Percentiles rank a stretch among this genome's conserved stretches.
These are phyloP conservation scores for Cheilosia vernalis DNA, from an alignment of 2,888 invertebrate genomes.

Conservation along the genomic window DNA sequence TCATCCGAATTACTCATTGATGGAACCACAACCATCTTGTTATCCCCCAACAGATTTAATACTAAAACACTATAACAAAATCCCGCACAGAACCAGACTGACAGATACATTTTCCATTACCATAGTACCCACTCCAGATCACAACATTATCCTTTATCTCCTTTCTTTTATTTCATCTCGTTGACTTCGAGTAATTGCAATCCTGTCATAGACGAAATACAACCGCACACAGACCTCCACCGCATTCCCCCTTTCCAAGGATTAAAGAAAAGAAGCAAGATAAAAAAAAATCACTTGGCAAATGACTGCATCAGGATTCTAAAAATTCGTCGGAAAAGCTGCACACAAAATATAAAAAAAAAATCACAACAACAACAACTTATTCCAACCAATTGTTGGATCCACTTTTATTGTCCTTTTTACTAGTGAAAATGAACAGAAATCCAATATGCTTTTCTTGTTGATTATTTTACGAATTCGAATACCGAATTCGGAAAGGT, in stretches of 20 bases:
- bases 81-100: slow-evolving; percentile 56
- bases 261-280: background rate
- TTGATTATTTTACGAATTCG: slow-evolving; percentile 70
- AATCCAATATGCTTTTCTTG: slow-evolving; percentile 60
- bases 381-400: slow-evolving; percentile 62
- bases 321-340: slow-evolving; percentile 5
- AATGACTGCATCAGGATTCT: slow-evolving; percentile 30
- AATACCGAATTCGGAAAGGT: slow-evolving; percentile 38
- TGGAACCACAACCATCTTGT: slow-evolving; percentile 60
- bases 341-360: background rate
- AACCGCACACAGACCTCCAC: background rate
- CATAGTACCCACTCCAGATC: slow-evolving; percentile 1
- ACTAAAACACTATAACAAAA: slow-evolving; percentile 55
- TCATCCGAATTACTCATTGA: slow-evolving; percentile 62
- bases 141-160: slow-evolving; percentile 40
- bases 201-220: slow-evolving; percentile 57
- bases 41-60: slow-evolving; percentile 34
- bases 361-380: slow-evolving; percentile 22
- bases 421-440: slow-evolving; percentile 49
- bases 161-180: slow-evolving; percentile 18
- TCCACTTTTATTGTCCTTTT: slow-evolving; percentile 46
- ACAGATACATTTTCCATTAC: slow-evolving; percentile 69
- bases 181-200: slow-evolving; percentile 63
- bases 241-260: background rate
- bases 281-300: slow-evolving; percentile 2